Conservation (phyloP, 2,113 vertebrate species). For the Cariama cristata region DNA sequence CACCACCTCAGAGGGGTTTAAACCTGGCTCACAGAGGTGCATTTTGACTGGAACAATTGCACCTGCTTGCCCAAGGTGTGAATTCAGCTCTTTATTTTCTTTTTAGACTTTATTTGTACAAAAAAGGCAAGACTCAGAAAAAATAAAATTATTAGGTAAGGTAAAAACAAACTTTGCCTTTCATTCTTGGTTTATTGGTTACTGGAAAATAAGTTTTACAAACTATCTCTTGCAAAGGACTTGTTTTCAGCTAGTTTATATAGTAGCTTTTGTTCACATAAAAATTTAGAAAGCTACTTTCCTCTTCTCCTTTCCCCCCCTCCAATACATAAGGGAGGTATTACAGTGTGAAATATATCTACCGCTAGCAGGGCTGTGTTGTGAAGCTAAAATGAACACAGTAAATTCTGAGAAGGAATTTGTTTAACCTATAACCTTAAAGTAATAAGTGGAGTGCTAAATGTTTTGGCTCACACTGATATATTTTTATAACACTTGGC, state of each 20-base stretch:
- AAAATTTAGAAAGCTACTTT: slow-evolving; percentile 55
- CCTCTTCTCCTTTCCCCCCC: neutral
- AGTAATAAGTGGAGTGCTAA: slow-evolving; percentile 67
- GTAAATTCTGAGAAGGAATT: slow-evolving; percentile 73
- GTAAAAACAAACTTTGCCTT: slow-evolving; percentile 30
- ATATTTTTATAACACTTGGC: slow-evolving; percentile 76
- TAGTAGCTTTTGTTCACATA: slow-evolving; percentile 60
- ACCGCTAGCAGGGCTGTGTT: slow-evolving; percentile 48
- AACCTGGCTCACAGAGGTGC: neutral
- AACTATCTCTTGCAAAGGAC: slow-evolving; percentile 58
- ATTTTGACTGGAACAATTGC: neutral
- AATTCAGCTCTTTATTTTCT: neutral
- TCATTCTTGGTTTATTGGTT: slow-evolving; percentile 22
- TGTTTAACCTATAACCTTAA: slow-evolving; percentile 76
- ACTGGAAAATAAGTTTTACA: slow-evolving; percentile 62
- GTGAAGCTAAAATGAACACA: slow-evolving; percentile 68
- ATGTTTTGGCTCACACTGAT: slow-evolving; percentile 68
- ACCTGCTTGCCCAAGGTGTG: slow-evolving; percentile 20
- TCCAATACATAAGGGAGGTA: slow-evolving; percentile 59
- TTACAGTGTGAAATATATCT: slow-evolving; percentile 70
- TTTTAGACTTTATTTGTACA: neutral
- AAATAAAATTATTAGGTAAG: neutral
- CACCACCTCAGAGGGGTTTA: neutral
- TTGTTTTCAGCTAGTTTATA: slow-evolving; percentile 62
- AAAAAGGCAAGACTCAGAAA: neutral